Base-by-base conservation (phyloP, 1,140 invertebrate species). In the Brachionus manjavacas region DNA sequence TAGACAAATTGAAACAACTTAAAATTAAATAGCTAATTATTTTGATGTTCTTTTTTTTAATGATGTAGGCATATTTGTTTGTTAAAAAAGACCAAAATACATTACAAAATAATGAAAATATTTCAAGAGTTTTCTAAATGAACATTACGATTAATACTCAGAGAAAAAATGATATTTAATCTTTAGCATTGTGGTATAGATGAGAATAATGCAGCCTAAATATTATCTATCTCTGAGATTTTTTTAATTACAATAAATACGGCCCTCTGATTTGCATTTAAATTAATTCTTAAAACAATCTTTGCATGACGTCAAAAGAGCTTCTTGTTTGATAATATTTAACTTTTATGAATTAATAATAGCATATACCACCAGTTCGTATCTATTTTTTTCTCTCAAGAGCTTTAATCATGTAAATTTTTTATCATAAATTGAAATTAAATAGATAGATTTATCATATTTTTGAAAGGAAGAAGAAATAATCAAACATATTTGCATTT, bases 221-320 rank as follows among this genome's bases (percentile, higher is more conserved):
- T 68, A 31, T 68, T 68, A 31, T 68, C 25, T 68, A 14, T 68
- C 4, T 28, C 1, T 68, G 25, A 25, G 11, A 35, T 39, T 31
- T 12, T 68, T 72, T 39, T 41, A 72, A 72, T 39, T 39, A n/a
- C n/a, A n/a, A n/a, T n/a, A n/a, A n/a, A n/a, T n/a, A 72, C 7
- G 16, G 4, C 31, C 9, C 16, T 72, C 68, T 72, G 31, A 72
- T 72, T 72, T 72, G 68, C 68, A 72, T 72, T 72, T 72, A 72
- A 72, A 72, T 72, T 72, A 68, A 68, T 68, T 68, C 66, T 68
- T 39, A 72, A 72, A 72, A 72, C 39, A 72, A 72, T 72, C 31
- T 72, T 41, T 3, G 16, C 31, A 72, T 41, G 68, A 39, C 28
- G 35, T 39, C 14, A 20, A 41, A 8, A 72, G 35, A 72, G 35